phyloP scores from a whole-genome alignment of 2,797 vertebrate genomes.

The Melanotaenia boesemani region DNA sequence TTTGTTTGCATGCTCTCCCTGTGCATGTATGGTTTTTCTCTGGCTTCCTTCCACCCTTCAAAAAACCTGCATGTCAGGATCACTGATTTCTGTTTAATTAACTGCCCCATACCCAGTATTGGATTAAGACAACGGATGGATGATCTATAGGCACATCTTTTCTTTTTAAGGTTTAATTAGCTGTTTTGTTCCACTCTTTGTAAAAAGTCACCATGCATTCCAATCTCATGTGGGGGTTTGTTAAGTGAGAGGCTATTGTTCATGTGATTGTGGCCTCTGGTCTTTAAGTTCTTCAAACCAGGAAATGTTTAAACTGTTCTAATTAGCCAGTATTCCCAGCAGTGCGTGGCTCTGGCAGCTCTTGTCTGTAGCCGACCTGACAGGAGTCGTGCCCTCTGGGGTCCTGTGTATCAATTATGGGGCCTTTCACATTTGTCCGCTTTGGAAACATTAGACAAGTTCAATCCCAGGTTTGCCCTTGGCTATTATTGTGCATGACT shows the following conservation, averaged over 20 bases:
- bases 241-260: slow-evolving; percentile 78
- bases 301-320: slow-evolving; percentile 85
- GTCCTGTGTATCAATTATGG: slow-evolving; percentile 75
- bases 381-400: slow-evolving; percentile 82
- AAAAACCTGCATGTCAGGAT: too few relatives aligned
- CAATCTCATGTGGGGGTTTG: slow-evolving; percentile 42
- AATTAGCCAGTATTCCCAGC: slow-evolving; percentile 82
- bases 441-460: slow-evolving; percentile 78
- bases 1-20: too few relatives aligned
- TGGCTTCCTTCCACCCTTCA: too few relatives aligned
- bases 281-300: slow-evolving; percentile 88
- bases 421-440: slow-evolving; percentile 67
- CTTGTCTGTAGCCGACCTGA: slow-evolving; percentile 80
- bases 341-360: slow-evolving; percentile 71
- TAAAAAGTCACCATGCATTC: slow-evolving; percentile 66
- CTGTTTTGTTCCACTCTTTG: slow-evolving; percentile 24
- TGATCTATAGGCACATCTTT: too few relatives aligned
- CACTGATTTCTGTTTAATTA: too few relatives aligned
- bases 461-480: slow-evolving; percentile 66
- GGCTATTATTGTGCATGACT: slow-evolving; percentile 32
- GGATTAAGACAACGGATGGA: too few relatives aligned
- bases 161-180: slow-evolving; percentile 64
- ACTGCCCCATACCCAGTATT: too few relatives aligned
- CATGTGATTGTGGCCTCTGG: slow-evolving; percentile 72
- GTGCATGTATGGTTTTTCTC: too few relatives aligned